Evolutionary conservation across 1,140 invertebrate genomes (phyloP).

Genomic region (roundworm (Caenorhabditis elegans)): DNA sequence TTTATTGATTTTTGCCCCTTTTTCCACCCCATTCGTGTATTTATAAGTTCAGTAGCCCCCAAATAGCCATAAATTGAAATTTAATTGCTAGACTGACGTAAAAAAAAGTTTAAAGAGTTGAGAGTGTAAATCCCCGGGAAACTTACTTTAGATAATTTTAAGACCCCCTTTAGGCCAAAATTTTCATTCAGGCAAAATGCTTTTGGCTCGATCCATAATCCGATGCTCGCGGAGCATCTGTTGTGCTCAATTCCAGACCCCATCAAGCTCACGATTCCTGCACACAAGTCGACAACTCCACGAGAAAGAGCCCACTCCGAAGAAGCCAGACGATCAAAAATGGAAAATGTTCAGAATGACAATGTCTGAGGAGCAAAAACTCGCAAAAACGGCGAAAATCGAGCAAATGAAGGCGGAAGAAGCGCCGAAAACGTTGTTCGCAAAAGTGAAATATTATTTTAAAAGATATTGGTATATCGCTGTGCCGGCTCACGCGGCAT

Average conservation of each 20-base stretch:
- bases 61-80: constrained; percentile 8
- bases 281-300: neutral
- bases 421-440: constrained; percentile 50
- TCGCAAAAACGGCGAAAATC: constrained; percentile 48
- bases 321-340: neutral
- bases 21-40: too few species aligned
- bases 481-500: constrained; percentile 53
- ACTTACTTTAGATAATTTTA: too few species aligned
- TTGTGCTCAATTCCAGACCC: neutral
- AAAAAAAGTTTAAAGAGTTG: too few species aligned
- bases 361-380: constrained; percentile 53
- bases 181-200: neutral
- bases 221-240: neutral
- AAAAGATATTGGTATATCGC: constrained; percentile 65
- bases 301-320: constrained; percentile 12
- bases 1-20: constrained; percentile 30
- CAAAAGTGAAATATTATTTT: constrained; percentile 62
- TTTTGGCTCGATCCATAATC: neutral
- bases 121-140: too few species aligned
- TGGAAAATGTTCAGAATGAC: constrained; percentile 31
- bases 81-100: too few species aligned
- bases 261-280: neutral
- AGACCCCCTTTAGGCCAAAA: too few species aligned
- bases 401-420: constrained; percentile 53
- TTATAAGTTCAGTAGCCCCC: neutral